Percentiles rank a stretch among this genome's conserved stretches.
These are phyloP conservation scores for Calephelis virginiensis DNA, from an alignment of 1,140 invertebrate genomes.

Conservation along the genomic window DNA sequence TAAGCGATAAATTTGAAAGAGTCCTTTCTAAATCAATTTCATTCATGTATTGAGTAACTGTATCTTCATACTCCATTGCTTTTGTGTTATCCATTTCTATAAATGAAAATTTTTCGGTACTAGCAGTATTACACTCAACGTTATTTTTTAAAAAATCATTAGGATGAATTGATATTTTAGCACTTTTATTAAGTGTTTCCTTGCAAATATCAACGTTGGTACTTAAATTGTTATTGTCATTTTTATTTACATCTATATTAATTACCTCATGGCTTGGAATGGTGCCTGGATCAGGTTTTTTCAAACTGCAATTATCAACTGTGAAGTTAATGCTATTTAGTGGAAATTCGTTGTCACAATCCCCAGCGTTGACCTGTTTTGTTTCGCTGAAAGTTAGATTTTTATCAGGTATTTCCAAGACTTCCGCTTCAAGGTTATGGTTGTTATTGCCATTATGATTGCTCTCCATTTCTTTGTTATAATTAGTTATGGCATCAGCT, in stretches of 20 bases:
- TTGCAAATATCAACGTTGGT: no score
- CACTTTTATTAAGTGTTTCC: no score
- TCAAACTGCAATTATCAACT: neutral
- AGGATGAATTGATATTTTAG: neutral
- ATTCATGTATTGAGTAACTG: neutral
- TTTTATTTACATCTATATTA: no score
- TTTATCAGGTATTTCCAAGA: neutral
- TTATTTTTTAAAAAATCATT: neutral
- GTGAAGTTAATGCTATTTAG: neutral
- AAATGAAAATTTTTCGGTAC: neutral
- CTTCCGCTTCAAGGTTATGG: no score
- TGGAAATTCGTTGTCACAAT: neutral
- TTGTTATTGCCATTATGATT: no score
- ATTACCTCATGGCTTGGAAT: no score
- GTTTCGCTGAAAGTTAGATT: neutral
- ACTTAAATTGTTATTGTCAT: no score
- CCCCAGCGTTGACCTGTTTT: neutral
- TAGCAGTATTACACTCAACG: neutral
- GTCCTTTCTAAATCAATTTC: slow-evolving; percentile 19
- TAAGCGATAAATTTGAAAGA: slow-evolving; percentile 19
- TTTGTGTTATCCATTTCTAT: neutral
- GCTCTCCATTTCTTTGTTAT: neutral
- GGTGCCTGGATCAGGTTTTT: neutral
- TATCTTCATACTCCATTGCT: neutral
- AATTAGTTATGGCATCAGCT: neutral